Conservation (phyloP, 2,888 invertebrate genomes). For the Drosophila diplacantha region DNA sequence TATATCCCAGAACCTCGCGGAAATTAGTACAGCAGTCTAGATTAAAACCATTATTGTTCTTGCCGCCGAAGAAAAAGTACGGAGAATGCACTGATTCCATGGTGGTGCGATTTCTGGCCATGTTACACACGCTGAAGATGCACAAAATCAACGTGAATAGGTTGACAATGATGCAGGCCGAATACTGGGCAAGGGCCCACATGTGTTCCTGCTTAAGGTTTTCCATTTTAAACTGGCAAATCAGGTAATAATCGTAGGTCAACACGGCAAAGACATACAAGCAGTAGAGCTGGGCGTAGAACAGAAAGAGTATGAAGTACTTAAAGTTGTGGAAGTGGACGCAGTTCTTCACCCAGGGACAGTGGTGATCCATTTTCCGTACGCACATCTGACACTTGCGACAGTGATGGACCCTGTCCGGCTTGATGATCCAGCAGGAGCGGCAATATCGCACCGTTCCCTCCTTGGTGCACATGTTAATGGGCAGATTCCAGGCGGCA, state of each 20-base stretch:
- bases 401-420: constrained; percentile 98
- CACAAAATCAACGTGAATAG: constrained; percentile 97
- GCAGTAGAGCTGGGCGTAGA: constrained; percentile 94
- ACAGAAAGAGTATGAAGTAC: constrained; percentile 97
- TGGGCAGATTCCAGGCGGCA: constrained; percentile 88
- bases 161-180: constrained; percentile 89
- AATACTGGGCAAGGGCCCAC: constrained; percentile 64
- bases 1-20: constrained; percentile 95
- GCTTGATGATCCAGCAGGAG: constrained; percentile 95
- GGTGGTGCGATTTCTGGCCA: constrained; percentile 89
- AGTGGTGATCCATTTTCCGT: constrained; percentile 99
- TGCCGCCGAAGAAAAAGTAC: constrained; percentile 89
- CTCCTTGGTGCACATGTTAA: constrained; percentile 82
- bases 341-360: constrained; percentile 96
- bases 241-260: constrained; percentile 90
- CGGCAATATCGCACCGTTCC: constrained; percentile 92
- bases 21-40: constrained; percentile 94
- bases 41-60: constrained; percentile 96
- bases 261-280: constrained; percentile 90
- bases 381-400: constrained; percentile 95
- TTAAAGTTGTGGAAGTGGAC: constrained; percentile 99
- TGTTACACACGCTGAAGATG: constrained; percentile 83
- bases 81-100: constrained; percentile 97
- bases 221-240: constrained; percentile 79
- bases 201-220: constrained; percentile 80